These are phyloP conservation scores for Grammomys dolichurus DNA, from an alignment of 2,113 vertebrate species.

Conservation along the genomic window DNA sequence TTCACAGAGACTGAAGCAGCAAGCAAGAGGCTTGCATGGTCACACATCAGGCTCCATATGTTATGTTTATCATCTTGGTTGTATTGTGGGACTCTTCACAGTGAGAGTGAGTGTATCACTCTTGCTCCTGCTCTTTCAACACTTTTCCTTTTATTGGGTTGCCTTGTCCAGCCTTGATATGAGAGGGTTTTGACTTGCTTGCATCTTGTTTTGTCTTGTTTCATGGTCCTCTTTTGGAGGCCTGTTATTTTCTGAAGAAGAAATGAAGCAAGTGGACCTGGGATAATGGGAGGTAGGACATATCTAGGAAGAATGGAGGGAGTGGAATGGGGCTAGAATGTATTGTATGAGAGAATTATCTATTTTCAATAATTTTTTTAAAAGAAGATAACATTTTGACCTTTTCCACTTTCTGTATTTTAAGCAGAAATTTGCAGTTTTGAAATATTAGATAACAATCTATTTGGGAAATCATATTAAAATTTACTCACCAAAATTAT, in stretches of 20 bases:
- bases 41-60: not conserved
- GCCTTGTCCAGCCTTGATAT: not conserved
- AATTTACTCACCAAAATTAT: not conserved
- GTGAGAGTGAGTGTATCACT: not conserved
- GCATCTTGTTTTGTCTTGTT: not conserved
- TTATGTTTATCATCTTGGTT: not conserved
- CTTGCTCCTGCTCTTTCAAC: not conserved
- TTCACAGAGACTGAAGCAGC: not conserved
- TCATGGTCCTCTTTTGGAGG: not conserved
- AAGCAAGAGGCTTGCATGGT: not conserved
- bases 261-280: not conserved
- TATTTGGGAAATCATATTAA: not conserved
- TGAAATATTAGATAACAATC: not conserved
- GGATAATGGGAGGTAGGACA: fast-evolving
- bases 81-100: not conserved
- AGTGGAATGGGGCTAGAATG: not conserved
- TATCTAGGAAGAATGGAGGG: not conserved
- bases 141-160: not conserved
- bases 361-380: not conserved
- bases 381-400: not conserved
- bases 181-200: not conserved
- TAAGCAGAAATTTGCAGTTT: not conserved
- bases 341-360: not conserved
- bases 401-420: not conserved
- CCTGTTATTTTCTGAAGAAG: not conserved